Conservation (phyloP, 2,797 vertebrate genomes). For the Pseudochirops cupreus region DNA sequence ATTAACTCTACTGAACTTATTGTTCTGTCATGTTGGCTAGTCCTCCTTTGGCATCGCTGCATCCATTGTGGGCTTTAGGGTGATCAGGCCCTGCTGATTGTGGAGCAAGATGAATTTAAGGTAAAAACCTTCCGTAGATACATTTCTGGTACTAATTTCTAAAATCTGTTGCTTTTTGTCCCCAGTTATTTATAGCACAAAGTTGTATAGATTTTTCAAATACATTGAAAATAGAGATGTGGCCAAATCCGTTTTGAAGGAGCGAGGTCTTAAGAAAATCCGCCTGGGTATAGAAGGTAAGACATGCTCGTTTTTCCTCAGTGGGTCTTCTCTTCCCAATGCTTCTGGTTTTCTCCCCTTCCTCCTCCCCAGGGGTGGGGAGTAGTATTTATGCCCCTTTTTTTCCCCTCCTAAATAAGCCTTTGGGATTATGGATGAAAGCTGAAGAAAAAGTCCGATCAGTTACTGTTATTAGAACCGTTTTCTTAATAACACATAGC, state of each 20-base stretch:
- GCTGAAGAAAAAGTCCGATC: conserved; percentile 33
- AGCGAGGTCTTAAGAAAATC: conserved; percentile 98
- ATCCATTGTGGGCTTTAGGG: conserved; percentile 70
- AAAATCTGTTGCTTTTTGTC: conserved; percentile 75
- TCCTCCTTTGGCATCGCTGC: conserved; percentile 75
- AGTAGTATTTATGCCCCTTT: not conserved
- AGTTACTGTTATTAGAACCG: not conserved
- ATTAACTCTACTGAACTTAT: conserved; percentile 80
- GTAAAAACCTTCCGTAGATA: conserved; percentile 1
- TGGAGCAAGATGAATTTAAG: conserved; percentile 58
- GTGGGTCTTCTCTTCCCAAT: not conserved
- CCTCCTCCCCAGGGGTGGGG: not conserved
- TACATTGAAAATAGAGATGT: conserved; percentile 99
- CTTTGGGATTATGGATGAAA: conserved; percentile 54
- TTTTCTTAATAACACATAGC: not conserved
- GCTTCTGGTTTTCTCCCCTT: not conserved
- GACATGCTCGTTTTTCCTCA: conserved; percentile 60
- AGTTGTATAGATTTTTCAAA: conserved; percentile 99
- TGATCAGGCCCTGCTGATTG: conserved; percentile 57
- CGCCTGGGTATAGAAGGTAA: conserved; percentile 98
- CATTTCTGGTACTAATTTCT: conserved; percentile 56
- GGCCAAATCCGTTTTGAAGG: conserved; percentile 98
- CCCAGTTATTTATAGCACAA: conserved; percentile 99
- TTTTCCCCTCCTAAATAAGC: not conserved
- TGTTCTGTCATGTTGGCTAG: conserved; percentile 74